phyloP scores from a whole-genome alignment of 1,140 invertebrate species.

The Drosophila rhopaloa region DNA sequence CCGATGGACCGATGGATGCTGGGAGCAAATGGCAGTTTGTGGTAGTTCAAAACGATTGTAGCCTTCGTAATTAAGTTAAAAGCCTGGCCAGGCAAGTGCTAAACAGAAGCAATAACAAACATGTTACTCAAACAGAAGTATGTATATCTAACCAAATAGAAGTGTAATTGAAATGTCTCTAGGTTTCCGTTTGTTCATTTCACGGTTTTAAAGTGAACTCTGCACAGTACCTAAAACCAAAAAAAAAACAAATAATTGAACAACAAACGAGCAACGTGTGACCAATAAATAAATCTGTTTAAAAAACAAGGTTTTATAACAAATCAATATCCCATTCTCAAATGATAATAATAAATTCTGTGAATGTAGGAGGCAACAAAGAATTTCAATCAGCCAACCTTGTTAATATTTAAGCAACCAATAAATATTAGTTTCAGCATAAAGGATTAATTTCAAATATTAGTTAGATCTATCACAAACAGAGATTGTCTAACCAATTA shows the following conservation, averaged over 20 bases:
- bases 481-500: slow-evolving; percentile 2
- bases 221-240: slow-evolving; percentile 70
- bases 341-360: slow-evolving; percentile 6
- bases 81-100: slow-evolving; percentile 58
- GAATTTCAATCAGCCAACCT: slow-evolving; percentile 15
- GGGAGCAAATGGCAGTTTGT: slow-evolving; percentile 31
- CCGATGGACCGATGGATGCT: slow-evolving; percentile 3
- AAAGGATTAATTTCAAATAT: slow-evolving; percentile 3
- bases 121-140: slow-evolving; percentile 43
- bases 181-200: slow-evolving; percentile 70
- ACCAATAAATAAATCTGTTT: slow-evolving; percentile 62
- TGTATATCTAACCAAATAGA: slow-evolving; percentile 19
- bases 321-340: slow-evolving; percentile 21
- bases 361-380: slow-evolving; percentile 3
- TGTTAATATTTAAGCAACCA: slow-evolving; percentile 8
- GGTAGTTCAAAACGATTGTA: slow-evolving; percentile 51
- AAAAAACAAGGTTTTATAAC: slow-evolving; percentile 26
- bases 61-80: slow-evolving; percentile 66
- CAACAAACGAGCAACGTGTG: slow-evolving; percentile 65
- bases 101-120: slow-evolving; percentile 69
- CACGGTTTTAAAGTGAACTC: slow-evolving; percentile 65
- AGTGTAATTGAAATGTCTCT: slow-evolving; percentile 42
- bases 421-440: slow-evolving; percentile 13
- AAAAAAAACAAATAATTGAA: slow-evolving; percentile 35
- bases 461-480: slow-evolving; percentile 16